A percentile compares a stretch with the other conserved stretches of the same genome.
Conservation (phyloP, 2,888 invertebrate species). For the Baccha elongata region DNA sequence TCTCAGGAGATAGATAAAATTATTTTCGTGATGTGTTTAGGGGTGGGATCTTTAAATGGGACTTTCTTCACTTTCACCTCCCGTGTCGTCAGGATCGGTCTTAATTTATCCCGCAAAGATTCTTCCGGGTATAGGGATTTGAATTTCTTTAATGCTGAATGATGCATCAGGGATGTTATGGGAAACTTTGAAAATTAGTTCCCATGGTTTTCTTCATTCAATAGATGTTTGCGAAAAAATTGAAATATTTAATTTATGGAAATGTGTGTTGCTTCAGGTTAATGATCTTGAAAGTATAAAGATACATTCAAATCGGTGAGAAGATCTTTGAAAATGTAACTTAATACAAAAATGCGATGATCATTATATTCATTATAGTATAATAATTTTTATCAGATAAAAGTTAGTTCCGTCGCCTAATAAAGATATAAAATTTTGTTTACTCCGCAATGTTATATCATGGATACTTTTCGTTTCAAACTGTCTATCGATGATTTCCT, state of each 20-base stretch:
- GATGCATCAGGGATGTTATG: constrained; percentile 1
- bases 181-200: constrained; percentile 50
- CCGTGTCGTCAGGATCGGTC: not conserved
- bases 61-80: constrained; percentile 58
- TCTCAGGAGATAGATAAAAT: constrained; percentile 47
- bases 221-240: constrained; percentile 60
- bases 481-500: too few relatives aligned
- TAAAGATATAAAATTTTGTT: too few relatives aligned
- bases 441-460: too few relatives aligned
- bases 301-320: constrained; percentile 1
- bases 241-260: constrained; percentile 58
- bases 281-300: constrained; percentile 17
- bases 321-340: too few relatives aligned
- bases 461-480: too few relatives aligned
- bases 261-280: constrained; percentile 40
- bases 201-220: constrained; percentile 35
- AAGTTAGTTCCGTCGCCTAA: too few relatives aligned
- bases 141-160: constrained; percentile 57
- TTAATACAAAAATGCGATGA: too few relatives aligned
- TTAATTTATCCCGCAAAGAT: constrained; percentile 21
- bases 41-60: constrained; percentile 57
- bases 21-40: constrained; percentile 28
- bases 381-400: too few relatives aligned
- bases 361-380: too few relatives aligned
- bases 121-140: constrained; percentile 68